These are phyloP conservation scores for Brachionus calyciflorus DNA, from an alignment of 1,140 invertebrate species.

Conservation along the genomic window DNA sequence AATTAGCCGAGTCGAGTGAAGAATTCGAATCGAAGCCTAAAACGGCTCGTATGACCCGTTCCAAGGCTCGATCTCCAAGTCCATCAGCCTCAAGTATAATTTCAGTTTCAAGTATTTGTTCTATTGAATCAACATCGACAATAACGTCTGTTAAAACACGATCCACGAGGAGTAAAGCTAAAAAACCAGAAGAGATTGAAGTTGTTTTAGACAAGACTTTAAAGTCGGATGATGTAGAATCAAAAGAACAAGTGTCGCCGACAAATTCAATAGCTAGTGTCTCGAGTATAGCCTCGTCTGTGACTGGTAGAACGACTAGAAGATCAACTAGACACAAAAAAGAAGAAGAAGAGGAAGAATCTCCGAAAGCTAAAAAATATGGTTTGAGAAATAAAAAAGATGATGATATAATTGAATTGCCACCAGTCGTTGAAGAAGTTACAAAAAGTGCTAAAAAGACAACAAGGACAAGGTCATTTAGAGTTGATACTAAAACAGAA, in stretches of 20 bases:
- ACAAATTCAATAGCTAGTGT: slow-evolving; percentile 2
- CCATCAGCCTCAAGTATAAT: slow-evolving; percentile 17
- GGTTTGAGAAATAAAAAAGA: slow-evolving; percentile 8
- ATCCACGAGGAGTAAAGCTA: background rate
- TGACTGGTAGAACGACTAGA: background rate
- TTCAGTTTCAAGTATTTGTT: background rate
- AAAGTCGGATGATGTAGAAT: background rate
- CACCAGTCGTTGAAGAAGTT: background rate
- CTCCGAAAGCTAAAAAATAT: background rate
- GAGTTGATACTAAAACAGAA: background rate
- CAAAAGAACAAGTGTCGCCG: background rate
- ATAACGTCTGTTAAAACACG: background rate
- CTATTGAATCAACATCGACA: slow-evolving; percentile 1
- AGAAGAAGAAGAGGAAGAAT: slow-evolving; percentile 3
- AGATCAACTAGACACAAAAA: background rate
- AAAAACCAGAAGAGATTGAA: background rate
- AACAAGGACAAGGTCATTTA: background rate
- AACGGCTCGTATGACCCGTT: background rate
- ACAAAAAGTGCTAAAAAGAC: background rate
- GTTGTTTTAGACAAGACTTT: slow-evolving; percentile 4
- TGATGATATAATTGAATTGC: no score
- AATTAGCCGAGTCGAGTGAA: background rate
- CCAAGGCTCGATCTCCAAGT: slow-evolving; percentile 10
- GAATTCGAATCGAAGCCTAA: background rate
- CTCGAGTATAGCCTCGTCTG: background rate